Base-by-base conservation (phyloP, 2,113 vertebrate species). In the Seriola rivoliana region DNA sequence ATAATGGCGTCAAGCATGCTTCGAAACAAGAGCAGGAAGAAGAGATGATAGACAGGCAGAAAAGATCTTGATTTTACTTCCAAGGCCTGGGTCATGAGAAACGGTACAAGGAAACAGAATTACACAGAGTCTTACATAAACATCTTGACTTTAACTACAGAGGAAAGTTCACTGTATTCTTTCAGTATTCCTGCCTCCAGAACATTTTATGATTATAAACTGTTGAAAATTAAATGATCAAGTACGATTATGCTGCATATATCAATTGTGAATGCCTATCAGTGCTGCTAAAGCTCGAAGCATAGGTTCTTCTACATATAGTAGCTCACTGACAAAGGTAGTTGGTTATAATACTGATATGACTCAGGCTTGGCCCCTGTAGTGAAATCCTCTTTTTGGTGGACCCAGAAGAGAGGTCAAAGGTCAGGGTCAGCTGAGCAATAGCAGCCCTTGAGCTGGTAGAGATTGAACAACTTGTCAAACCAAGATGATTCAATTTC, bases 1-100 rank as follows among this genome's bases (percentile, higher is more conserved):
- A 87, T 75, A 84, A 82, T 76, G 69, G 70, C 38, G 17, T 80
- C 52, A 66, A 70, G 40, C 52, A 19, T n/a, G 48, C 78, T 85
- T 23, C 16, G 78, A 83, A 89, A 91, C 83, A 89, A 78, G 83
- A 82, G 75, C 78, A 92, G 88, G 86, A 91, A 79, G 84, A 74
- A 71, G 62, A 75, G 79, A 88, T 89, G 88, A 91, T 58, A 34
- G 90, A 91, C 71, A 74, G 78, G 70, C 71, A 81, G 52, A 74
- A 92, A 88, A 71, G 78, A 64, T 54, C 68, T 71, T 25, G 62
- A 29, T 67, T 81, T 78, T 63, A 36, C 38, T 55, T 76, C 48
- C 58, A 76, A 40, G 54, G 50, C n/a, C 78, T 40, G 23, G 68
- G 57, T 29, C 52, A 25, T 23, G 75, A 80, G 55, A 81, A 77